Conservation (phyloP, 2,113 vertebrate species). For the Ophiodon elongatus region DNA sequence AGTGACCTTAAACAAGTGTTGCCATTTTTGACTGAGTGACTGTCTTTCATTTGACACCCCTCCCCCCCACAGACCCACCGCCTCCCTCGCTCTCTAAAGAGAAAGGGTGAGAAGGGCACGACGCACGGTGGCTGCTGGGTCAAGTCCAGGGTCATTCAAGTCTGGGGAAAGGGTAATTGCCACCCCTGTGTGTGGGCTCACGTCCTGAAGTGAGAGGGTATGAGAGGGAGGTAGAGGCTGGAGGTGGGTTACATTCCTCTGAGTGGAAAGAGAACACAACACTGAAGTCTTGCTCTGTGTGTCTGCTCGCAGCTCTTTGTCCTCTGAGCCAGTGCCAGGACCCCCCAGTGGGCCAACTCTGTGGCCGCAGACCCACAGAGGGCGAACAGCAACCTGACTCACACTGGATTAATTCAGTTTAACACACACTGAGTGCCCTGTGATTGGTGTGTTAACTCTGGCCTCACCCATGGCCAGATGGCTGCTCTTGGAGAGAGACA, state of each 20-base stretch:
- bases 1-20: constrained; percentile 84
- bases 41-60: constrained; percentile 27
- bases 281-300: constrained; percentile 57
- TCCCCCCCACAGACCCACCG: background rate
- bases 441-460: constrained; percentile 44
- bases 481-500: constrained; percentile 19
- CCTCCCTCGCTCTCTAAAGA: constrained; percentile 49
- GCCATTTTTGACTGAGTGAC: constrained; percentile 70
- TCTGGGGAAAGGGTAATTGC: constrained; percentile 71
- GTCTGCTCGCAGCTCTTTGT: constrained; percentile 65
- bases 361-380: constrained; percentile 50
- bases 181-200: constrained; percentile 75
- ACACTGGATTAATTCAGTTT: constrained; percentile 69
- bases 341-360: constrained; percentile 58
- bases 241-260: constrained; percentile 69
- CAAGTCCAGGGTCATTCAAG: constrained; percentile 60
- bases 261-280: constrained; percentile 63
- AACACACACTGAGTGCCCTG: constrained; percentile 55
- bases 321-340: constrained; percentile 56
- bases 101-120: constrained; percentile 58
- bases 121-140: constrained; percentile 59
- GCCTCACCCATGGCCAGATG: constrained; percentile 48
- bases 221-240: constrained; percentile 33
- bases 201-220: constrained; percentile 57
- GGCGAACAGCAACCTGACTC: constrained; percentile 57